Base-by-base conservation (phyloP, 1,140 invertebrate species). In the Muscidifurax raptorellus region DNA sequence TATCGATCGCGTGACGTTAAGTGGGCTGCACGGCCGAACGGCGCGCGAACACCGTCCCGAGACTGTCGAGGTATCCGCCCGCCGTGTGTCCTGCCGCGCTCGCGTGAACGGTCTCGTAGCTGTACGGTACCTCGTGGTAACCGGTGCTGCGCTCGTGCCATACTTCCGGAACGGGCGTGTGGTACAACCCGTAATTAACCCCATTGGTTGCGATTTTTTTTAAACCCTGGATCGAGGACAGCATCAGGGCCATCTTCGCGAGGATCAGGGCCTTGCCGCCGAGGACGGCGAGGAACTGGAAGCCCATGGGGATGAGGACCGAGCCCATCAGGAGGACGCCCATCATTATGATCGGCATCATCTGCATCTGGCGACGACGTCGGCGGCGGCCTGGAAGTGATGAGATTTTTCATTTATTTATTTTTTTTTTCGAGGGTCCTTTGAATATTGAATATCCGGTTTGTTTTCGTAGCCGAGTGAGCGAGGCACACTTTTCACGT, bases 211-310 rank as follows among this genome's bases (percentile, higher is more conserved):
- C 92, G 15, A 93, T 89, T 87, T 95, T 95, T 86, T 96, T 96
- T 7, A 97, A 89, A 5, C 96, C 96, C 88, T 96, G 96, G 83
- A 97, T 96, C 0, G 96, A 96, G 13, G 96, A 95, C 1, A 97
- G 89, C n/a, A 96, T 94, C 2, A 97, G 90, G 0, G 96, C 96
- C 94, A 97, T 95, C 92, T 97, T 97, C 0, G 96, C 95, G 66
- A 97, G 89, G 0, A 97, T 87, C 0, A 97, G 88, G 0, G 96
- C 96, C 91, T 97, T 97, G 32, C 96, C 96, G 15, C 96, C 96
- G 0, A 97, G 91, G 0, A 96, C 95, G 0, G 96, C 96, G 0
- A 97, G 92, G 88, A 96, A 96, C 88, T 96, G 96, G 84, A 96
- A 96, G 44, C 96, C 96, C 95, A 97, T 95, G 1, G 96, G 96